Base-by-base conservation (phyloP, 2,797 vertebrate genomes). In the Epinephelus malabaricus region DNA sequence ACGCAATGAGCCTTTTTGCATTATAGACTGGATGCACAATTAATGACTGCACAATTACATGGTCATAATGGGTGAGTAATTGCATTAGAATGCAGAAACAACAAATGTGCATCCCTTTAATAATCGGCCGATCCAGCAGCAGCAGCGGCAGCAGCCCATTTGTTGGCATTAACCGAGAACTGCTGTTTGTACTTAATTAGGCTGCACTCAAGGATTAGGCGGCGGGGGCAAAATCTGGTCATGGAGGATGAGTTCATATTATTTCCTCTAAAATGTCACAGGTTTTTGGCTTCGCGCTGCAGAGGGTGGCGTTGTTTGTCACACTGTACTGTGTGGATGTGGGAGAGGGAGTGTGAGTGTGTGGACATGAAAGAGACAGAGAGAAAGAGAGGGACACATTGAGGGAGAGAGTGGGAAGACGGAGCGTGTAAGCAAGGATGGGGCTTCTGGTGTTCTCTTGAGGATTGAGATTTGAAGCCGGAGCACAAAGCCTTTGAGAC, bases 11-110 rank as follows among this genome's bases (percentile, higher is more conserved):
- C 38, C 69, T 73, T 64, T 68, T 69, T 70, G 77, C 76, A 69
- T 79, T 81, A 80, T 25, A 73, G 70, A 87, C 84, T 85, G 81
- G 83, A 85, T 91, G 73, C 83, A 67, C 88, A 84, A 91, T 92
- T 92, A 92, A 92, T 86, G 88, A 76, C 79, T 88, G 83, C 86
- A 78, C 87, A 92, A 94, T 93, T 91, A 94, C 91, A 91, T 78
- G 92, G 87, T 89, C 86, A 83, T 92, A 91, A 94, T 91, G 86
- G 88, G 79, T 90, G 88, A 93, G 90, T 93, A 94, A 94, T 92
- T 92, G 89, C 91, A 88, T 94, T 91, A 89, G 77, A 89, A 94
- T 84, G 85, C 85, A 86, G 84, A 83, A 87, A 90, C 88, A 91
- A 93, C 86, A 90, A 93, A 91, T 71, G 86, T 83, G 88, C 83